A percentile compares a stretch with the other conserved stretches of the same genome.
Conservation (phyloP, 2,113 vertebrate genomes). For the Etheostoma cragini region DNA sequence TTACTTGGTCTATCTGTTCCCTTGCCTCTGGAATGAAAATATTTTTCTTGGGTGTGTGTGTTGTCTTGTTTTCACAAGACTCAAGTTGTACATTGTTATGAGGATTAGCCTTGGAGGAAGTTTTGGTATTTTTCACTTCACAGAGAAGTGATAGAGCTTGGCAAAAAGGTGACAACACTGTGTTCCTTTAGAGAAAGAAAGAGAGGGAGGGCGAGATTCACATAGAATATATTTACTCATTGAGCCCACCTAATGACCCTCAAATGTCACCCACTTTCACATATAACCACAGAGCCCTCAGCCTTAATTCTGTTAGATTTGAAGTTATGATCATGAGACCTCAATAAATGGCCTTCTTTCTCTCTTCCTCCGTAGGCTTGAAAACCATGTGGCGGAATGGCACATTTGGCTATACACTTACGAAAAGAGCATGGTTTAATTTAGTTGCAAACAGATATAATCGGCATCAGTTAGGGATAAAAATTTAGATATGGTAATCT, state of each 20-base stretch:
- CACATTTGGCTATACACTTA: conserved; percentile 6
- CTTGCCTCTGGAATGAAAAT: conserved; percentile 8
- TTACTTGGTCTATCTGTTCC: background rate
- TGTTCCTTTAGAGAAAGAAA: conserved; percentile 26
- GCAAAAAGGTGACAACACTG: conserved; percentile 35
- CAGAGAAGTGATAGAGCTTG: conserved; percentile 8
- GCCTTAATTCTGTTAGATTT: conserved; percentile 60
- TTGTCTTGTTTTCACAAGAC: conserved; percentile 24
- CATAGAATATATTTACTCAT: conserved; percentile 37
- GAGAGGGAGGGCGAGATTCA: background rate
- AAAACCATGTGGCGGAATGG: conserved; percentile 17
- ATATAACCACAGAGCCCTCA: conserved; percentile 55
- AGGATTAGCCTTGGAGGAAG: conserved; percentile 28
- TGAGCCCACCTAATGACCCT: conserved; percentile 67
- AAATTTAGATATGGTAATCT: too few relatives aligned
- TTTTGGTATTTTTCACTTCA: conserved; percentile 36
- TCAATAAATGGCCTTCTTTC: conserved; percentile 50
- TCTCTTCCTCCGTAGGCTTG: conserved; percentile 39
- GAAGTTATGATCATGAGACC: conserved; percentile 67
- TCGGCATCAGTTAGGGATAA: background rate
- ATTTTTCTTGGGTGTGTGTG: conserved; percentile 12
- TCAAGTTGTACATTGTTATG: conserved; percentile 44
- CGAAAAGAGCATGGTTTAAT: background rate
- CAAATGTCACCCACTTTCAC: conserved; percentile 69
- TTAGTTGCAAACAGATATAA: conserved; percentile 1